Conservation (phyloP, 2,888 invertebrate species). For the Polymixis flavicincta region DNA sequence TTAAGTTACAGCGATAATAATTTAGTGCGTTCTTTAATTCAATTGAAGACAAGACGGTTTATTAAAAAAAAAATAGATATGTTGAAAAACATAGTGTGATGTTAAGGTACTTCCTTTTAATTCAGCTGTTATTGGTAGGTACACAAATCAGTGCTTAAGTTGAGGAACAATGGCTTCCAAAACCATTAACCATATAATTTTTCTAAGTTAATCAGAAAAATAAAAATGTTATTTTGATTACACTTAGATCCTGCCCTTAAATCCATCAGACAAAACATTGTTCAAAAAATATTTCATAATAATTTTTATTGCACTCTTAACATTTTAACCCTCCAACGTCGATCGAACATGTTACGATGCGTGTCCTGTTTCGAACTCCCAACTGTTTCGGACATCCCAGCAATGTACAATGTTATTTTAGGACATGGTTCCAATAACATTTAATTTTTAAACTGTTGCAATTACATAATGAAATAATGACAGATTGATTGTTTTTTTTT, state of each 20-base stretch:
- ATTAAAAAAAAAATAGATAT: not conserved
- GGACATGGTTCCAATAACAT: not conserved
- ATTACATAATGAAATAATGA: not conserved
- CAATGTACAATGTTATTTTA: conserved; percentile 8
- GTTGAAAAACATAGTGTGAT: not conserved
- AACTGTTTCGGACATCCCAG: not conserved
- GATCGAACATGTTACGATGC: conserved; percentile 14
- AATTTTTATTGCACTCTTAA: conserved; percentile 22
- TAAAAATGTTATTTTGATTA: not conserved
- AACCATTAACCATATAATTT: not conserved
- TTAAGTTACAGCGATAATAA: conserved; percentile 40
- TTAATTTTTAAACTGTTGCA: not conserved
- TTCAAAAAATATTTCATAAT: not conserved
- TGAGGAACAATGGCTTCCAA: not conserved
- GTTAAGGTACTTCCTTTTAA: not conserved
- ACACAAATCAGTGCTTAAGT: not conserved
- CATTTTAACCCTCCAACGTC: conserved; percentile 41
- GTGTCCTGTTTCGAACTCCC: conserved; percentile 2
- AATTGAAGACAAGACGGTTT: conserved; percentile 32
- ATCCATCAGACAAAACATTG: not conserved
- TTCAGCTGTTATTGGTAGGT: not conserved
- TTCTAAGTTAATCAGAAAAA: too few relatives aligned
- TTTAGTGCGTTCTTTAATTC: conserved; percentile 39
- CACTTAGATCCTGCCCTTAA: not conserved
- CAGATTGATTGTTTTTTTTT: too few relatives aligned